Percentiles rank a stretch among this genome's conserved stretches.
Evolutionary conservation across 1,140 invertebrate species (phyloP).

Genomic region (Triops cancriformis): DNA sequence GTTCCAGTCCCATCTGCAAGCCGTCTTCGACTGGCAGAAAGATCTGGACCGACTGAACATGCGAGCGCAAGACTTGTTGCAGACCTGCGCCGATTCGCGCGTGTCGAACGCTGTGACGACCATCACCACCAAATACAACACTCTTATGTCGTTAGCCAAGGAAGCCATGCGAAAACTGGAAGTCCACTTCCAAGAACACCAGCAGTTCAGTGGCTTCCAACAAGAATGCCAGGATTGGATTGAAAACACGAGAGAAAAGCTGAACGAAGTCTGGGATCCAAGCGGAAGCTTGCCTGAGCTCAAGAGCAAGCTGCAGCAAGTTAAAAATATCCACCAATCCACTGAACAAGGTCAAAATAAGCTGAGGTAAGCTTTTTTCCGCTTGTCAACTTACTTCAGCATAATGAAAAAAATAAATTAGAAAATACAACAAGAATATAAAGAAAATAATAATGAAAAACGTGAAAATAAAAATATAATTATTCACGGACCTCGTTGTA

Average conservation of each 20-base stretch:
- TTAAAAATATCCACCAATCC: slow-evolving; percentile 72
- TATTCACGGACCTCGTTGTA: slow-evolving; percentile 29
- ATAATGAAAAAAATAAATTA: too few relatives aligned
- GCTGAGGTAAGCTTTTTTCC: slow-evolving; percentile 41
- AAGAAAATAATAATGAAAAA: too few relatives aligned
- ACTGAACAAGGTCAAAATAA: slow-evolving; percentile 87
- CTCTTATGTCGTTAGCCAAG: slow-evolving; percentile 79
- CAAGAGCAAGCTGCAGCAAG: slow-evolving; percentile 69
- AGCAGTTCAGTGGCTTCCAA: slow-evolving; percentile 60
- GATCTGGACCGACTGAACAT: slow-evolving; percentile 85
- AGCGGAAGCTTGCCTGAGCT: slow-evolving; percentile 61
- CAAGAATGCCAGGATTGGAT: slow-evolving; percentile 88
- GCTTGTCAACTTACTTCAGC: too few relatives aligned
- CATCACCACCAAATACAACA: slow-evolving; percentile 87
- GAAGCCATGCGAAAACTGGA: slow-evolving; percentile 85
- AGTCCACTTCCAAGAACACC: slow-evolving; percentile 68
- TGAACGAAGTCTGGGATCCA: slow-evolving; percentile 52
- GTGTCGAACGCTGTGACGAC: slow-evolving; percentile 90
- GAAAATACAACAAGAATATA: too few relatives aligned
- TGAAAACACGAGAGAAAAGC: slow-evolving; percentile 71
- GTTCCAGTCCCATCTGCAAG: slow-evolving; percentile 82
- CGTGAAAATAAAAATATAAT: too few relatives aligned
- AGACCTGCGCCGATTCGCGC: slow-evolving; percentile 85
- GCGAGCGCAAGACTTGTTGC: slow-evolving; percentile 76
- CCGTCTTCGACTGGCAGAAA: slow-evolving; percentile 85